Evolutionary conservation across 1,140 invertebrate species (phyloP).

Genomic region (Steinernema feltiae): DNA sequence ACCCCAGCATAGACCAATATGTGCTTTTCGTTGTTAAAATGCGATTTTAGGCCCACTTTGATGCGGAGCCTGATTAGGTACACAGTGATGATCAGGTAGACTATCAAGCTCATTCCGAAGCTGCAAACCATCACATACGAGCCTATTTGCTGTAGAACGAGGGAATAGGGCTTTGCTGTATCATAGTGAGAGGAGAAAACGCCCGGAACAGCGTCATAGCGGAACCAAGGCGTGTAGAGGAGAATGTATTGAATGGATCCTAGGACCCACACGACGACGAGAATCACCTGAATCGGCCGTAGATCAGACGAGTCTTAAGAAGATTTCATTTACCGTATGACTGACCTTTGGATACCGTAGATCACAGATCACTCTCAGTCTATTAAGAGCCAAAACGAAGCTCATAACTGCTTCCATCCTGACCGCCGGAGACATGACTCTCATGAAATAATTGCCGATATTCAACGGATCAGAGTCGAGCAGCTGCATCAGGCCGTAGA

Average conservation of each 20-base stretch:
- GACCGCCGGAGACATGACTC: neutral
- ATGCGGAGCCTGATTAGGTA: neutral
- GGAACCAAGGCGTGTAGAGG: neutral
- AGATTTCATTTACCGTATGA: neutral
- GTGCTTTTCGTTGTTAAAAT: neutral
- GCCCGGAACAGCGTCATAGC: neutral
- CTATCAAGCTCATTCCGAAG: neutral
- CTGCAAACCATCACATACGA: neutral
- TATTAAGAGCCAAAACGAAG: neutral
- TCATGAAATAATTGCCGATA: neutral
- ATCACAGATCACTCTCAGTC: neutral
- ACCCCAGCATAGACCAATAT: neutral
- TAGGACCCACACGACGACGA: neutral
- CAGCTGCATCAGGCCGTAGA: neutral
- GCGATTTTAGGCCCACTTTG: neutral
- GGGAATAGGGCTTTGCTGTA: neutral
- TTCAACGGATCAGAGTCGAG: neutral
- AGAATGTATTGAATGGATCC: neutral
- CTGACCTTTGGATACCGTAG: neutral
- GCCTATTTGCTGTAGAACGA: neutral
- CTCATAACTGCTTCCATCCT: slow-evolving; percentile 5
- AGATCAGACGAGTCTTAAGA: neutral
- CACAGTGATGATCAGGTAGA: neutral
- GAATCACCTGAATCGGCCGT: neutral
- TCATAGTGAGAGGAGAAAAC: neutral